Conservation (phyloP, 2,113 vertebrate species). For the Crypturellus undulatus region DNA sequence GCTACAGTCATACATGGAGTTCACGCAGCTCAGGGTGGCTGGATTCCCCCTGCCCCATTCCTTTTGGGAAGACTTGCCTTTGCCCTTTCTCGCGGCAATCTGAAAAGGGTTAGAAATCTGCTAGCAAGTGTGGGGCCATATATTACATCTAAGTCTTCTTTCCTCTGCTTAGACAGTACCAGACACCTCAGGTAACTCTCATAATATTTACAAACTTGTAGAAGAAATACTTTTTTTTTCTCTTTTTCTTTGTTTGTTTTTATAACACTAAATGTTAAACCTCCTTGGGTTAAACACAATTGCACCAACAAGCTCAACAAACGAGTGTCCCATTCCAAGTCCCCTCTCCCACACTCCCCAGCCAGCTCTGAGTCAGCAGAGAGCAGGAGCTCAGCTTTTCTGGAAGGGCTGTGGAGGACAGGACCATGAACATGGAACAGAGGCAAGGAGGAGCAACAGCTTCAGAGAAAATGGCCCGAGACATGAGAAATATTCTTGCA, state of each 20-base stretch:
- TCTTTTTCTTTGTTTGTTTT: slow-evolving; percentile 60
- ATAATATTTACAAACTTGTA: slow-evolving; percentile 75
- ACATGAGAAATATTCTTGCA: background rate
- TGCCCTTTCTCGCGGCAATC: slow-evolving; percentile 25
- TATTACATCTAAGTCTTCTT: slow-evolving; percentile 62
- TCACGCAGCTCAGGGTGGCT: background rate
- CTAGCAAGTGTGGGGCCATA: slow-evolving; percentile 62
- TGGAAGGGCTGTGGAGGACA: background rate
- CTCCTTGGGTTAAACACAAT: slow-evolving; percentile 72
- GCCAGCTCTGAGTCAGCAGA: slow-evolving; percentile 28
- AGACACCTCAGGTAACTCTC: slow-evolving; percentile 66
- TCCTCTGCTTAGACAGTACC: slow-evolving; percentile 68
- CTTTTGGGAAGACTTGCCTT: slow-evolving; percentile 55
- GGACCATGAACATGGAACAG: background rate
- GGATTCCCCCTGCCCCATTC: background rate
- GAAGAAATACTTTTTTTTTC: slow-evolving; percentile 61
- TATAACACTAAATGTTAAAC: slow-evolving; percentile 73
- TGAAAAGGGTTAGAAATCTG: slow-evolving; percentile 64
- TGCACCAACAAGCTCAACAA: slow-evolving; percentile 70
- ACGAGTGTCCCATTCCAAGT: slow-evolving; percentile 64
- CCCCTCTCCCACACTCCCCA: background rate
- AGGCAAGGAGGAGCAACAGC: background rate
- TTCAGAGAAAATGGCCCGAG: slow-evolving; percentile 16
- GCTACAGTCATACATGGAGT: slow-evolving; percentile 28
- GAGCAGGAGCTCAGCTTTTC: slow-evolving; percentile 8